Evolutionary conservation across 2,797 vertebrate species (phyloP).

Genomic region (Percopsis omiscomaycus): DNA sequence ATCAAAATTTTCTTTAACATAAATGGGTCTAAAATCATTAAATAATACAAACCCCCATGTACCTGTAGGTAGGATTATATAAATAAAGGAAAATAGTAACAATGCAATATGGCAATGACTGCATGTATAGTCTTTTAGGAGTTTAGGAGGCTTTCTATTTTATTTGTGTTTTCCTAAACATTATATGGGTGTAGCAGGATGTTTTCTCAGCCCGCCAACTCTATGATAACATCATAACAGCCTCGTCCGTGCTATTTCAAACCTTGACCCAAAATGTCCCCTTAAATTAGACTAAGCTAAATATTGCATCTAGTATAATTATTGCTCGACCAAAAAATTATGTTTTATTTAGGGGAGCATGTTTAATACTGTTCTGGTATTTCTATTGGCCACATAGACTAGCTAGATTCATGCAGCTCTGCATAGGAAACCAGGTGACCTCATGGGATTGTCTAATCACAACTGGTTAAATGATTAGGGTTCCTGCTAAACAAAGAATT

Average conservation of each 20-base stretch:
- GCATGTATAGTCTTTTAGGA: too few species aligned
- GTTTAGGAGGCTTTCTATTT: too few species aligned
- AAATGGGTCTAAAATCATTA: too few species aligned
- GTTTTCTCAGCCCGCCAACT: neutral
- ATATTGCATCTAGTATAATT: conserved; percentile 11
- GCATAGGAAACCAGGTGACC: conserved; percentile 39
- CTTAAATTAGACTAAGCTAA: conserved; percentile 5
- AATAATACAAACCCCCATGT: too few species aligned
- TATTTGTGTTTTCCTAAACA: neutral
- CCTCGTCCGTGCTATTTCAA: conserved; percentile 11
- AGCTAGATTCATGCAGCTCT: conserved; percentile 34
- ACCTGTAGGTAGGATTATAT: too few species aligned
- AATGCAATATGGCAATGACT: too few species aligned
- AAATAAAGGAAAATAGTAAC: too few species aligned
- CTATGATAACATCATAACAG: neutral
- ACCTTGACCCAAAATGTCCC: neutral
- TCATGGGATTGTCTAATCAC: conserved; percentile 55
- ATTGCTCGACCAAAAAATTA: conserved; percentile 28
- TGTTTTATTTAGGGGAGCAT: conserved; percentile 41
- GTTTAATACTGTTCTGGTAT: conserved; percentile 30
- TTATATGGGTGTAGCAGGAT: conserved; percentile 4
- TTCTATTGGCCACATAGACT: conserved; percentile 19
- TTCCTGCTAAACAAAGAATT: conserved; percentile 41
- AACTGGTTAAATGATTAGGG: conserved; percentile 47
- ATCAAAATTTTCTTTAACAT: too few species aligned